Percentiles rank a stretch among this genome's conserved stretches.
These are phyloP conservation scores for Ahaetulla prasina DNA, from an alignment of 2,113 vertebrate species.

Conservation along the genomic window DNA sequence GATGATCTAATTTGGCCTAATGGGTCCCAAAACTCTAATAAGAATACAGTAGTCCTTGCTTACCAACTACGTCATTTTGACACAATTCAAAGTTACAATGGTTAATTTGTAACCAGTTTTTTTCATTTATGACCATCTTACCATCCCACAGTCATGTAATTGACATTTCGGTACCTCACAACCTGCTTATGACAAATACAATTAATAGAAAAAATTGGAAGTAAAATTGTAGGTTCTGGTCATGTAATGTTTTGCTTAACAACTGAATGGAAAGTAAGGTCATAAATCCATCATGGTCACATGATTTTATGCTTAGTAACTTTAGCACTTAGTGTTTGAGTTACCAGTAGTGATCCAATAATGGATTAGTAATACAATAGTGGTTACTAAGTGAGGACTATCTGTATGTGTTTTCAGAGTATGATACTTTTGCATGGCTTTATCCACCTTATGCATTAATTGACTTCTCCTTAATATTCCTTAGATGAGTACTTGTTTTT, in stretches of 20 bases:
- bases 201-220: not conserved
- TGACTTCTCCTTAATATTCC: not conserved
- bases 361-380: too few species aligned
- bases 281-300: not conserved
- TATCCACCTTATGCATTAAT: not conserved
- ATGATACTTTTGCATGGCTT: not conserved
- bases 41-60: not conserved
- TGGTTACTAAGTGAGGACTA: not conserved
- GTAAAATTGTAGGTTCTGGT: not conserved
- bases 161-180: not conserved
- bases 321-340: not conserved
- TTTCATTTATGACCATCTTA: not conserved
- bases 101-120: not conserved
- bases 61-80: not conserved
- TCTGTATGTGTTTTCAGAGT: not conserved
- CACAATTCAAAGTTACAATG: not conserved
- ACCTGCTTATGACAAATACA: not conserved
- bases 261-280: not conserved
- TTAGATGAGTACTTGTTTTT: not conserved
- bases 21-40: not conserved
- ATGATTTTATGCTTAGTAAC: not conserved
- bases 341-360: not conserved
- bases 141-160: not conserved
- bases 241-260: not conserved
- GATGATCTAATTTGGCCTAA: not conserved